Conservation (phyloP, 2,888 invertebrate species). For the Caenorhabditis afra region DNA sequence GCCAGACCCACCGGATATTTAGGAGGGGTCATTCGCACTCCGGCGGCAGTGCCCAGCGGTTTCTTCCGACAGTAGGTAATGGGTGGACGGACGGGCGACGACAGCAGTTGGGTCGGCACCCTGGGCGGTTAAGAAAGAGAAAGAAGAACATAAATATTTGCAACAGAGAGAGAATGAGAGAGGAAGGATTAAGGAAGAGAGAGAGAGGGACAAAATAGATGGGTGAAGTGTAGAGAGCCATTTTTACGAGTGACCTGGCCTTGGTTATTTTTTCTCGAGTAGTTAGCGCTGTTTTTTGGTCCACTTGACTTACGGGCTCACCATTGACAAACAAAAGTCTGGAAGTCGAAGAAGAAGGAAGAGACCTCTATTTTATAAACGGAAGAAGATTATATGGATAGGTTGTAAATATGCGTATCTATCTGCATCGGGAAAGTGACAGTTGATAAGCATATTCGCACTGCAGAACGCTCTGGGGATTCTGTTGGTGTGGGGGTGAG, state of each 20-base stretch:
- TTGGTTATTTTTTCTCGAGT: constrained; percentile 9
- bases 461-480: neutral
- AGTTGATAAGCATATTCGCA: constrained; percentile 23
- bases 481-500: no score
- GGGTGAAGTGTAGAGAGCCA: neutral
- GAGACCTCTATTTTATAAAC: no score
- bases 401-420: constrained; percentile 40
- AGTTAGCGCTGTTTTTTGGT: constrained; percentile 24
- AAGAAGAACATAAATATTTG: constrained; percentile 56
- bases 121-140: neutral
- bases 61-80: constrained; percentile 36
- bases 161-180: constrained; percentile 21
- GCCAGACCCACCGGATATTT: no score
- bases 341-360: no score
- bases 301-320: no score
- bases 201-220: constrained; percentile 25
- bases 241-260: constrained; percentile 48
- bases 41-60: constrained; percentile 24
- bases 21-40: constrained; percentile 52
- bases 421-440: constrained; percentile 26
- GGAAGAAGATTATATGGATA: constrained; percentile 16
- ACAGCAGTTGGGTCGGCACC: constrained; percentile 34
- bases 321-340: no score
- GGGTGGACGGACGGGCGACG: constrained; percentile 51
- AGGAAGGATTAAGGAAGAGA: constrained; percentile 16